Evolutionary conservation across 2,113 vertebrate species (phyloP).

Genomic region (Cynocephalus volans): DNA sequence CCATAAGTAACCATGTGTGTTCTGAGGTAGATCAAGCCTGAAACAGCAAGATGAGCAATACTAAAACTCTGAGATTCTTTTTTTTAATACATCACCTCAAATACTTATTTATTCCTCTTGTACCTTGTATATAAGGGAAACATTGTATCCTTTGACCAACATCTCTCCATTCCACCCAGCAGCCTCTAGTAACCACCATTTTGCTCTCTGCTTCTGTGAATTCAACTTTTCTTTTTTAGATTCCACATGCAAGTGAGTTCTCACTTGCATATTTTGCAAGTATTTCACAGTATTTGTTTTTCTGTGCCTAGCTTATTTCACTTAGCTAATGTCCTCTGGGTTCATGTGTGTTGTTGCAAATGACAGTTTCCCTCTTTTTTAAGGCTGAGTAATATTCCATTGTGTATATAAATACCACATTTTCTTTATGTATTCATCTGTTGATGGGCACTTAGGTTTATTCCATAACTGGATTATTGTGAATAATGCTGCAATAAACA

Average conservation of each 20-base stretch:
- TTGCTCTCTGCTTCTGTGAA: not conserved
- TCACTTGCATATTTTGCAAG: too few relatives aligned
- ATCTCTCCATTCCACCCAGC: not conserved
- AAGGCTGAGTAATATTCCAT: not conserved
- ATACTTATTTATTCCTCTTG: not conserved
- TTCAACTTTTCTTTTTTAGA: not conserved
- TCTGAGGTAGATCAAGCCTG: not conserved
- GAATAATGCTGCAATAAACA: not conserved
- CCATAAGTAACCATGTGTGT: not conserved
- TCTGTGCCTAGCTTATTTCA: not conserved
- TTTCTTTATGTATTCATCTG: not conserved
- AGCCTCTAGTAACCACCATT: not conserved
- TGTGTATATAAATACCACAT: too few relatives aligned
- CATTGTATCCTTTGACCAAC: not conserved
- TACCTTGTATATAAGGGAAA: not conserved
- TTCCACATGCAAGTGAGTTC: not conserved
- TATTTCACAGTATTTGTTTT: not conserved
- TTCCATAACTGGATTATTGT: not conserved
- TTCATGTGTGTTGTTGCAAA: not conserved
- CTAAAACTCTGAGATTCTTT: constrained; percentile 48
- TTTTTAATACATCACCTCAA: not conserved
- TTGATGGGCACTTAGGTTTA: not conserved
- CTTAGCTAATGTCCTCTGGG: not conserved
- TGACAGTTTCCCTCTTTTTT: not conserved
- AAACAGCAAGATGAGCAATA: constrained; percentile 37